These are phyloP conservation scores for Plecturocebus donacophilus DNA, from an alignment of 2,113 vertebrate species.

Conservation along the genomic window DNA sequence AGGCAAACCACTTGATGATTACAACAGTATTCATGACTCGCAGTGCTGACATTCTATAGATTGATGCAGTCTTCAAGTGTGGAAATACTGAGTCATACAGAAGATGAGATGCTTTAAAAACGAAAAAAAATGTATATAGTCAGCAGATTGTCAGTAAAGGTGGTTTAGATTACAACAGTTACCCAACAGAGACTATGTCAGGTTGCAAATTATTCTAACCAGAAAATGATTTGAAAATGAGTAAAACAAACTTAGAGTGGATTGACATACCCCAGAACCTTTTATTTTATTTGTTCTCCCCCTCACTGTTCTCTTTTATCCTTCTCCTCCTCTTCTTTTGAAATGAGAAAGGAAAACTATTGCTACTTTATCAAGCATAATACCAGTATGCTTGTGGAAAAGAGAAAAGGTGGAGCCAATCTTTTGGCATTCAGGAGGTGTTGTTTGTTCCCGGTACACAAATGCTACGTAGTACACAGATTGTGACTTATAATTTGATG, in stretches of 20 bases:
- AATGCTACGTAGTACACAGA: neutral
- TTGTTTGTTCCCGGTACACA: neutral
- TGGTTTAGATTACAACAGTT: conserved; percentile 64
- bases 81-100: conserved; percentile 63
- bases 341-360: neutral
- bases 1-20: conserved; percentile 29
- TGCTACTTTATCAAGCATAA: neutral
- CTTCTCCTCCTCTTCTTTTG: neutral
- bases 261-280: neutral
- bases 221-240: conserved; percentile 38
- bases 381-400: neutral
- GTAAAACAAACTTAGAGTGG: conserved; percentile 55
- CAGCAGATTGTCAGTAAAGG: conserved; percentile 70
- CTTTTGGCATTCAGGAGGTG: neutral
- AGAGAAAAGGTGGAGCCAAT: neutral
- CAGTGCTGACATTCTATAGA: conserved; percentile 35
- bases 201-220: conserved; percentile 66
- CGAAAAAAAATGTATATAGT: conserved; percentile 68
- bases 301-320: neutral
- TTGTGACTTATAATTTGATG: neutral
- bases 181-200: conserved; percentile 32
- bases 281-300: neutral
- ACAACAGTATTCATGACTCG: conserved; percentile 53
- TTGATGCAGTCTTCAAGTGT: conserved; percentile 54
- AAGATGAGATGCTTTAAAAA: conserved; percentile 62